Base-by-base conservation (phyloP, 2,888 invertebrate species). In the Tipula confusa region DNA sequence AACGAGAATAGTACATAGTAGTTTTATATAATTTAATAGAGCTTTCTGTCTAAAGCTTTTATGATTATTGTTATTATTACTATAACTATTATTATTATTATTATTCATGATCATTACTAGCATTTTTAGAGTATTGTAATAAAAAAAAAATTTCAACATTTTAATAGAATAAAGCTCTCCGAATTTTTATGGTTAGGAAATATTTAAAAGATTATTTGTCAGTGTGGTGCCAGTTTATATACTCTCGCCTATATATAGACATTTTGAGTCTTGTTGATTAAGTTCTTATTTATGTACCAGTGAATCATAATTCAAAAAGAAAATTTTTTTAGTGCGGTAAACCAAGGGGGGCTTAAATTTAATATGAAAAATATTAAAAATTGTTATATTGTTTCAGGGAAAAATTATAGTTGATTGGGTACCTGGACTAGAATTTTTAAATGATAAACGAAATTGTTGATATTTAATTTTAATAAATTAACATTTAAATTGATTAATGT, bases 21-120 rank as follows among this genome's bases (percentile, higher is more conserved):
- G 24, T 64, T 64, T 64, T 64, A 64, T 64, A 24, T 64, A 64
- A 64, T 64, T 64, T 64, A 24, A 64, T 64, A 24, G 64, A 64
- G 64, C 64, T 64, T 64, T 64, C 64, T 64, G 64, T 64, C 64
- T 64, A 64, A 64, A 64, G 64, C 64, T 64, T 64, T 64, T 64
- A 64, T 64, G 64, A 64, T 64, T 64, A 64, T 64, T 18, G n/a
- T 38, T 33, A 33, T 33, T 33, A n/a, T n/a, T n/a, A n/a, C n/a
- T n/a, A n/a, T n/a, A n/a, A n/a, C n/a, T n/a, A 13, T 24, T 64
- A 64, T 24, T 64, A 64, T 24, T 64, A 24, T 64, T 64, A 64
- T 64, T 64, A 64, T 64, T 64, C 64, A 64, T 64, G 64, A 64
- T 64, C 64, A 64, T 64, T 64, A 64, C 24, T 64, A 64, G 18